A percentile compares a stretch with the other conserved stretches of the same genome.
Conservation (phyloP, 1,140 invertebrate species). For the Neodiprion fabricii region DNA sequence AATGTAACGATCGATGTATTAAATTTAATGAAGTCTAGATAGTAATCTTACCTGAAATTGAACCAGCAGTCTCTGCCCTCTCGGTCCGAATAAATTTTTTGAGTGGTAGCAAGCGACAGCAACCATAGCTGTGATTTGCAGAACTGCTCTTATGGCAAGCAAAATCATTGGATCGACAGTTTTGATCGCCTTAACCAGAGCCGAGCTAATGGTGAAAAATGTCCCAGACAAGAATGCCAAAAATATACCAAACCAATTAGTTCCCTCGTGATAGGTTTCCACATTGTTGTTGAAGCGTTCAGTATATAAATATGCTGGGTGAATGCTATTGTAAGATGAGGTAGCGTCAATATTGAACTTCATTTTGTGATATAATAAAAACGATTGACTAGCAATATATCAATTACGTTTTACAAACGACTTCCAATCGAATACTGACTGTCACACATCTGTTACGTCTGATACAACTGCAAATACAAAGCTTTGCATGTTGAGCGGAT, state of each 20-base stretch:
- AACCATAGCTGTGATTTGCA: conserved; percentile 58
- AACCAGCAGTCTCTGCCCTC: conserved; percentile 54
- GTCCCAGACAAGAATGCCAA: conserved; percentile 61
- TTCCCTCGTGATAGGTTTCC: conserved; percentile 50
- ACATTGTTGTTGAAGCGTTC: conserved; percentile 55
- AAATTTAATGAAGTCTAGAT: background rate
- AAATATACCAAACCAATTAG: conserved; percentile 59
- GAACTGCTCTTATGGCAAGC: conserved; percentile 53
- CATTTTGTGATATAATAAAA: conserved; percentile 34
- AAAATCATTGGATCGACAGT: conserved; percentile 63
- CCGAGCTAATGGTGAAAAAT: conserved; percentile 62
- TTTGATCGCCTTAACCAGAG: conserved; percentile 58
- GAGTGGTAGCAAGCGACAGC: conserved; percentile 45
- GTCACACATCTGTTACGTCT: background rate
- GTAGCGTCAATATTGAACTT: conserved; percentile 51
- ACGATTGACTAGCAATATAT: background rate
- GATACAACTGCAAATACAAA: background rate
- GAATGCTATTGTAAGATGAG: conserved; percentile 55
- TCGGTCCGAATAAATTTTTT: conserved; percentile 54
- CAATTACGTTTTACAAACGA: background rate
- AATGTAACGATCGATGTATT: background rate
- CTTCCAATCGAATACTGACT: background rate
- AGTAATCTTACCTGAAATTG: conserved; percentile 54
- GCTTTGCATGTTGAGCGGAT: background rate
- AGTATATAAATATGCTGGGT: conserved; percentile 50